Percentiles rank a stretch among this genome's conserved stretches.
These are phyloP conservation scores for Ophioderma brevispina DNA, from an alignment of 35 echinoderm and acorn worm genomes.

Conservation along the genomic window DNA sequence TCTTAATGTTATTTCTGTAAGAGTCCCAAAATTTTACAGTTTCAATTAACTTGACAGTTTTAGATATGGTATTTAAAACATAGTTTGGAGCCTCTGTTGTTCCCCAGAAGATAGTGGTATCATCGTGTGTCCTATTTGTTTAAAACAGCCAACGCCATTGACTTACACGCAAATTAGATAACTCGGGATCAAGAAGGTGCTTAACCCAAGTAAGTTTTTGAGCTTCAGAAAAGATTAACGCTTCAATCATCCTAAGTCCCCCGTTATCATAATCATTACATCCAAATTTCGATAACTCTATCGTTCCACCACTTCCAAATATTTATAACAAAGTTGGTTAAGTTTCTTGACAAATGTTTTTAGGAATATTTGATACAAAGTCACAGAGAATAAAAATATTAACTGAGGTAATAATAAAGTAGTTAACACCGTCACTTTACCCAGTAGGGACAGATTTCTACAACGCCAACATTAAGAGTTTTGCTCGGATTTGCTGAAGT, in stretches of 20 bases:
- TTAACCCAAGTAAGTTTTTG: slow-evolving; percentile 22
- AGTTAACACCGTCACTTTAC: not conserved
- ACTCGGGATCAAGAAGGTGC: slow-evolving; percentile 8
- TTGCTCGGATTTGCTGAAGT: not conserved
- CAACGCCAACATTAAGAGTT: not conserved
- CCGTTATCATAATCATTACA: not conserved
- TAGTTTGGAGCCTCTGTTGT: too few species aligned
- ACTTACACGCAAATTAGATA: too few species aligned
- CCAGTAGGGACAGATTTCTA: not conserved
- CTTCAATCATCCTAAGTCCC: not conserved
- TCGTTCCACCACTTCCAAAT: too few species aligned
- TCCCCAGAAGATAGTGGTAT: too few species aligned
- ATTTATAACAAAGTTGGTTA: not conserved
- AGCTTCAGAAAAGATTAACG: not conserved
- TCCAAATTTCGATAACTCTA: slow-evolving; percentile 9
- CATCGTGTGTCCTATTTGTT: too few species aligned
- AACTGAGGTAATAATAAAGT: not conserved
- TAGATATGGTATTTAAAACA: too few species aligned
- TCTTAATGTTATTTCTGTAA: too few species aligned
- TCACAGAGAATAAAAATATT: slow-evolving; percentile 12
- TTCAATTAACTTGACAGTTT: too few species aligned
- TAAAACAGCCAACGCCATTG: too few species aligned
- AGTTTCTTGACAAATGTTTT: not conserved
- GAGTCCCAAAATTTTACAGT: too few species aligned
- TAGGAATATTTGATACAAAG: slow-evolving; percentile 17